A percentile compares a stretch with the other conserved stretches of the same genome.
Conservation (phyloP, 1,140 invertebrate species). For the Matsumurasca onukii region DNA sequence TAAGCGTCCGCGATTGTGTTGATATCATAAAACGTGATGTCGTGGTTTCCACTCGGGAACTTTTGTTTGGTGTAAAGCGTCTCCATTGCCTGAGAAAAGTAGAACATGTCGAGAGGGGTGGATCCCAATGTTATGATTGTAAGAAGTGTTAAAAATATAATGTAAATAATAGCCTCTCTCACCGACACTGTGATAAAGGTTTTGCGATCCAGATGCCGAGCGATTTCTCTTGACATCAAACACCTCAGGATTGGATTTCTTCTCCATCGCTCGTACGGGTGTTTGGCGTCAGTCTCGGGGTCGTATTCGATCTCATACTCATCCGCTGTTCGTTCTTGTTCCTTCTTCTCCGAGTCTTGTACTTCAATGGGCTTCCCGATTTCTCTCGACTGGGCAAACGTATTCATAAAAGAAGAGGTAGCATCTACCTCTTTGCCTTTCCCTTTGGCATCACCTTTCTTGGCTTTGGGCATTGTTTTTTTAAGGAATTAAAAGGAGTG, state of each 20-base stretch:
- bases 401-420: too few relatives aligned
- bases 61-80: conserved; percentile 13
- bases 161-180: conserved; percentile 8
- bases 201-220: background rate
- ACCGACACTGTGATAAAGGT: conserved; percentile 13
- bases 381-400: background rate
- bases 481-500: too few relatives aligned
- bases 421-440: too few relatives aligned
- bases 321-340: background rate
- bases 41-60: background rate
- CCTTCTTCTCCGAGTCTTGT: background rate
- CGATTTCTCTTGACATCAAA: background rate
- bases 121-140: conserved; percentile 1
- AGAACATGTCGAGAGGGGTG: conserved; percentile 17
- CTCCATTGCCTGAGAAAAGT: conserved; percentile 11
- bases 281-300: conserved; percentile 6
- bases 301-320: conserved; percentile 5
- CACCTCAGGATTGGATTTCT: background rate
- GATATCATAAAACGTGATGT: conserved; percentile 7
- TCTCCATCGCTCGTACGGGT: conserved; percentile 1
- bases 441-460: too few relatives aligned
- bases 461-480: too few relatives aligned
- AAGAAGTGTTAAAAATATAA: background rate
- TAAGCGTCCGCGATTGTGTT: too few relatives aligned
- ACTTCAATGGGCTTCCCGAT: conserved; percentile 1